Percentiles rank a stretch among this genome's conserved stretches.
Evolutionary conservation across 2,797 vertebrate species (phyloP).

Genomic region (Brachymystax lenok): DNA sequence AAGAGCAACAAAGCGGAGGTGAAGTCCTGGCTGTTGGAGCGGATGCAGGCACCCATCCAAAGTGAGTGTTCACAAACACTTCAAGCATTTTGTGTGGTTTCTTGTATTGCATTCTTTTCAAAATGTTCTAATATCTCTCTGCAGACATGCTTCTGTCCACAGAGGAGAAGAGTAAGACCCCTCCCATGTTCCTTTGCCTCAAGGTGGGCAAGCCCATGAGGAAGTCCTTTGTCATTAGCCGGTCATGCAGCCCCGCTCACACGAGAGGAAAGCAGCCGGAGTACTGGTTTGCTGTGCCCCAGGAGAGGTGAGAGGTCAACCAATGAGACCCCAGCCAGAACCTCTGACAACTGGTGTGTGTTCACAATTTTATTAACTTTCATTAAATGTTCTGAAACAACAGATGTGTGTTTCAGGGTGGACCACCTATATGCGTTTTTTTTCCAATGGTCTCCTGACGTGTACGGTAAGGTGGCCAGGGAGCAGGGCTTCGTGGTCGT

Average conservation of each 20-base stretch:
- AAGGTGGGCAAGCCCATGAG: slow-evolving; percentile 98
- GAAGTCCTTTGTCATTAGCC: slow-evolving; percentile 88
- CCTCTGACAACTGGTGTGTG: background rate
- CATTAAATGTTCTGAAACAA: background rate
- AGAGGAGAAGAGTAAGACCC: slow-evolving; percentile 95
- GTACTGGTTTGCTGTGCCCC: slow-evolving; percentile 98
- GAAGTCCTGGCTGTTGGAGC: slow-evolving; percentile 90
- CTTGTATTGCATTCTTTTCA: slow-evolving; percentile 4
- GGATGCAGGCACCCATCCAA: slow-evolving; percentile 95
- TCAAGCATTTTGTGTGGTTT: background rate
- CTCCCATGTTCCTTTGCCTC: slow-evolving; percentile 98
- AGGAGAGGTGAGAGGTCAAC: slow-evolving; percentile 83
- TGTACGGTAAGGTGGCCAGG: slow-evolving; percentile 95
- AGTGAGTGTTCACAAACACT: slow-evolving; percentile 69
- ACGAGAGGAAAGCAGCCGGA: slow-evolving; percentile 88
- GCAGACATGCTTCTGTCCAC: slow-evolving; percentile 92
- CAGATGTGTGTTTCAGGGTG: slow-evolving; percentile 78
- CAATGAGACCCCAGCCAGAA: background rate
- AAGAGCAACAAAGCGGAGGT: slow-evolving; percentile 87
- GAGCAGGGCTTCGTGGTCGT: slow-evolving; percentile 97
- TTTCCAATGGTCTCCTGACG: slow-evolving; percentile 97
- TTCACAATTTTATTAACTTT: background rate
- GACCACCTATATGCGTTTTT: slow-evolving; percentile 96
- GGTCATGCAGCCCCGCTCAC: slow-evolving; percentile 78
- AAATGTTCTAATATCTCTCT: slow-evolving; percentile 5